These are phyloP conservation scores for Ypsolopha sequella DNA, from an alignment of 2,888 invertebrate genomes.

Conservation along the genomic window DNA sequence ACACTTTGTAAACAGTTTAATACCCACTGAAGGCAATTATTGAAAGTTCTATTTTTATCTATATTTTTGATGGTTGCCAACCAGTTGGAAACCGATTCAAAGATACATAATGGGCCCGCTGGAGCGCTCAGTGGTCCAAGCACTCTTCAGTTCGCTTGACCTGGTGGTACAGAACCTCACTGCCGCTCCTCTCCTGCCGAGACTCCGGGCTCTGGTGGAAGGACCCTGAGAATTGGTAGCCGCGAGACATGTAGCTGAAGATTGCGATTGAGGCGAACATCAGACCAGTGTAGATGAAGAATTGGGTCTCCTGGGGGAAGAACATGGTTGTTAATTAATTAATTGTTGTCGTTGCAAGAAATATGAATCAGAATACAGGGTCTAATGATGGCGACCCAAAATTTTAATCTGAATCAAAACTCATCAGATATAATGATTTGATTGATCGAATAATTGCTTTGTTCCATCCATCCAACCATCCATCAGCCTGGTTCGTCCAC, in stretches of 20 bases:
- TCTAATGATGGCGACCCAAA: too few relatives aligned
- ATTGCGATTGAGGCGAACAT: constrained; percentile 80
- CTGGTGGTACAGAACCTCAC: constrained; percentile 34
- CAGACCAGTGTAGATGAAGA: constrained; percentile 82
- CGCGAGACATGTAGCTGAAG: constrained; percentile 68
- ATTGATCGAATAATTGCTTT: too few relatives aligned
- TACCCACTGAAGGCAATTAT: too few relatives aligned
- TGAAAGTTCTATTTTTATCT: too few relatives aligned
- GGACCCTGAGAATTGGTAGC: constrained; percentile 22
- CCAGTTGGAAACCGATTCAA: too few relatives aligned
- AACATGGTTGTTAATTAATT: not conserved
- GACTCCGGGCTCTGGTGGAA: not conserved
- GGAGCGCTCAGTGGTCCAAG: constrained; percentile 21
- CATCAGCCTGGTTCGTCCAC: too few relatives aligned
- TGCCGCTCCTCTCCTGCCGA: constrained; percentile 23
- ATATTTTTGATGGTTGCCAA: too few relatives aligned
- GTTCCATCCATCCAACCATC: too few relatives aligned
- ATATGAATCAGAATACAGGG: too few relatives aligned
- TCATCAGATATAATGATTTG: too few relatives aligned
- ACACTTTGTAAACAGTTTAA: too few relatives aligned
- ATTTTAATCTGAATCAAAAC: too few relatives aligned
- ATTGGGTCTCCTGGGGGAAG: constrained; percentile 75
- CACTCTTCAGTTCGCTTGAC: constrained; percentile 39
- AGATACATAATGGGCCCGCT: not conserved
- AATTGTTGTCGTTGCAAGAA: not conserved